Evolutionary conservation across 2,113 vertebrate genomes (phyloP).

Genomic region (Amphilophus citrinellus): DNA sequence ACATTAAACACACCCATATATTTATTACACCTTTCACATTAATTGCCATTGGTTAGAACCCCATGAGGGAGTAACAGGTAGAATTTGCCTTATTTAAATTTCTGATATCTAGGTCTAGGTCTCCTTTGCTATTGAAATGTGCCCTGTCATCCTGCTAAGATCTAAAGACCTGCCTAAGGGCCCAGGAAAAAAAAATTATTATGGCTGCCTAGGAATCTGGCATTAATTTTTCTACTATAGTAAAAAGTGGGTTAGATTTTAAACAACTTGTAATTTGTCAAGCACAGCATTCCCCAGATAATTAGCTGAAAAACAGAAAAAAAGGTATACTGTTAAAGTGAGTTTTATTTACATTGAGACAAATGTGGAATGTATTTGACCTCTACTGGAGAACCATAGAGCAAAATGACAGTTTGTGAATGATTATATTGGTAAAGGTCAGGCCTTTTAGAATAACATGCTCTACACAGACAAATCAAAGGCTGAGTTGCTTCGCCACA

Average conservation of each 20-base stretch:
- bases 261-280: neutral
- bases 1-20: neutral
- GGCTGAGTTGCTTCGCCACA: neutral
- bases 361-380: neutral
- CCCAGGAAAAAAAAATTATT: neutral
- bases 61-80: neutral
- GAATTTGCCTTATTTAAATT: neutral
- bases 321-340: neutral
- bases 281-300: neutral
- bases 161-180: neutral
- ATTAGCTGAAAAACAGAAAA: neutral
- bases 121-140: neutral
- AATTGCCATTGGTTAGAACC: too few relatives aligned
- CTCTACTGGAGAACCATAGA: neutral
- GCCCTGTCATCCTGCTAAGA: neutral
- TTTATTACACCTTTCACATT: neutral
- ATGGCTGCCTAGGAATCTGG: neutral
- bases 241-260: neutral
- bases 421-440: neutral
- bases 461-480: neutral
- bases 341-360: neutral
- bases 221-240: accelerated
- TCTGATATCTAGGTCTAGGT: neutral
- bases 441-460: neutral
- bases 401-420: neutral